Base-by-base conservation (phyloP, 2,113 vertebrate genomes). In the Oxygymnocypris stewartii region DNA sequence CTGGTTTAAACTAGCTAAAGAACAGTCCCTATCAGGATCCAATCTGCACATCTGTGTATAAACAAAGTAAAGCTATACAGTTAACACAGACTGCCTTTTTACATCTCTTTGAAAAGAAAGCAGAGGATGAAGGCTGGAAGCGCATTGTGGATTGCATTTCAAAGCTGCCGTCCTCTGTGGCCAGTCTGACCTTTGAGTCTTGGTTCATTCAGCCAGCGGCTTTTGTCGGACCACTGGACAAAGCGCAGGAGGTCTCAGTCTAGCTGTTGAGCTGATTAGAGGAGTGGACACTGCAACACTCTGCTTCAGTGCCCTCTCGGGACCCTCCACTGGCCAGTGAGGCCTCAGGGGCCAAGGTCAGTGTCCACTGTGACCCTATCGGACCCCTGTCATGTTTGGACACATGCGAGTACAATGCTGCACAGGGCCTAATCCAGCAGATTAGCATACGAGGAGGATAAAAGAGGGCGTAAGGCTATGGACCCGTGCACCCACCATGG, bases 321-420 rank as follows among this genome's bases (percentile, higher is more conserved):
- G 59, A 76, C 73, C 85, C 82, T 51, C 61, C 69, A 75, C 84
- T 54, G 79, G 86, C 88, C 90, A 57, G 85, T 2, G 47, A 89
- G 83, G 85, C 51, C 44, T 77, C 10, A 65, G 91, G 94, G 94
- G 94, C 93, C 94, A 94, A 96, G 95, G 95, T 96, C 95, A 96
- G 90, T 77, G 93, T 91, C 94, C 92, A 90, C 88, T 82, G n/a
- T 92, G 90, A 93, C 94, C 91, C 57, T 90, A 79, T 61, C 91
- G 92, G 92, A 94, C 92, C 92, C 92, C 91, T 81, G 91, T 94
- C 95, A 95, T 96, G 95, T 96, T 96, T 96, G 95, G 94, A 95
- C 96, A 96, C 90, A 91, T 95, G 95, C 87, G 47, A 82, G 90
- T 89, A 94, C 96, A 96, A 96, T 91, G 91, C 84, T 85, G 61